Evolutionary conservation across 1,140 invertebrate genomes (phyloP), one percentile per base, ranked within the genome.

Genomic region (Aphaenogaster rudis): DNA sequence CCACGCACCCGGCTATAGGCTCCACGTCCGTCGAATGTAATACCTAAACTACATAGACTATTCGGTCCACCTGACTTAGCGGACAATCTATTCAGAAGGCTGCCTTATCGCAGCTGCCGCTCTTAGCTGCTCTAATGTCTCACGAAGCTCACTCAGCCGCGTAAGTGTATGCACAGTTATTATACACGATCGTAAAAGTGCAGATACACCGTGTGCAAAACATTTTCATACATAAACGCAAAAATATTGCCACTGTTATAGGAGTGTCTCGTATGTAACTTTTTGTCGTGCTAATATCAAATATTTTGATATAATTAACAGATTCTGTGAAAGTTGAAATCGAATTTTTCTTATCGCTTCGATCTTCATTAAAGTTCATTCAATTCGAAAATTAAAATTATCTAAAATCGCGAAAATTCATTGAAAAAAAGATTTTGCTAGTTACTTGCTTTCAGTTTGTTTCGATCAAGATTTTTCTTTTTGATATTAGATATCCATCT

Each of bases 11-110:
- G 5, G 36, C 80, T 50, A 63, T 84, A 76, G 80, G 54, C 80
- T 52, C 28, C 42, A 4, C 28, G 66, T 45, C 21, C 42, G 54
- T 84, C 54, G 69, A 84, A 84, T 76, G 80, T 84, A 76, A 84
- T 84, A 84, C 36, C 69, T 74, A 21, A 45, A 76, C 69, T 84
- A 84, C 80, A 84, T 61, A 50, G 80, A 76, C 80, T 33, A 84
- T 76, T 84, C 57, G 69, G 69, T 84, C 69, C 80, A 84, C 69
- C 67, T 74, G 80, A 74, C 57, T 84, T 84, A 57, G 80, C 80
- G 80, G 48, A 74, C 80, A 84, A 84, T 84, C 80, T 84, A 84
- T 84, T 76, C 69, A 59, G 80, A 84, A 84, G 54, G 80, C 69
- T 74, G 69, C 80, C 80, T 84, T 84, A 84, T 84, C 80, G 54